A percentile compares a stretch with the other conserved stretches of the same genome.
These are phyloP conservation scores for Hippocampus comes DNA, from an alignment of 2,113 vertebrate species.

Conservation along the genomic window DNA sequence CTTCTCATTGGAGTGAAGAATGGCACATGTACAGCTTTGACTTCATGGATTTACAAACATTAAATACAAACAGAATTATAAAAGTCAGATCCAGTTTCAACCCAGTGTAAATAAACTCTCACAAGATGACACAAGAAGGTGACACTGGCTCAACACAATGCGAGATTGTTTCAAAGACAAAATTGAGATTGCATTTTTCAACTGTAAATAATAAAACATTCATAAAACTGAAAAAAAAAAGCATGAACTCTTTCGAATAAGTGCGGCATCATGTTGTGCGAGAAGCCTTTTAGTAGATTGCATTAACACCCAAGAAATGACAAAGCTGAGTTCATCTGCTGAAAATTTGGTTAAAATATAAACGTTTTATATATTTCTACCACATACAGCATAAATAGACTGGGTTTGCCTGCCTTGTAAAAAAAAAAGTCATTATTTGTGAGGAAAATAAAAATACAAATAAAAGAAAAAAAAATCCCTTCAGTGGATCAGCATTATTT, in stretches of 20 bases:
- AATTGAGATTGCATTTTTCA: neutral
- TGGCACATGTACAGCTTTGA: constrained; percentile 1
- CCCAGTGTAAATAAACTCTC: neutral
- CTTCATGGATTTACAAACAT: neutral
- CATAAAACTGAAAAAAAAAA: neutral
- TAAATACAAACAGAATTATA: neutral
- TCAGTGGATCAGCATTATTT: constrained; percentile 15
- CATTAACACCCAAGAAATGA: neutral
- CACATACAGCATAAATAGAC: constrained; percentile 28
- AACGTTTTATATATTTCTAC: constrained; percentile 25
- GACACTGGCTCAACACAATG: neutral
- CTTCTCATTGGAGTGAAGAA: neutral
- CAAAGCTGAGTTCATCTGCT: neutral
- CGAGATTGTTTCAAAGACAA: neutral
- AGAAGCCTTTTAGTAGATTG: neutral
- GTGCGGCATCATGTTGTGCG: neutral
- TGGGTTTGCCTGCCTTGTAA: constrained; percentile 7
- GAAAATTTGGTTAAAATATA: constrained; percentile 45
- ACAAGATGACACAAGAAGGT: neutral
- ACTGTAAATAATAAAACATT: neutral
- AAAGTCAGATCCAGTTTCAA: neutral
- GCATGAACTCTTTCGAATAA: neutral
- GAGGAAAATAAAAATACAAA: constrained; percentile 11
- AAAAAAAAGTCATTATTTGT: constrained; percentile 9
- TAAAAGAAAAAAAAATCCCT: constrained; percentile 1